Percentiles rank a stretch among this genome's conserved stretches.
Conservation (phyloP, 1,140 invertebrate genomes). For the Steinernema feltiae region DNA sequence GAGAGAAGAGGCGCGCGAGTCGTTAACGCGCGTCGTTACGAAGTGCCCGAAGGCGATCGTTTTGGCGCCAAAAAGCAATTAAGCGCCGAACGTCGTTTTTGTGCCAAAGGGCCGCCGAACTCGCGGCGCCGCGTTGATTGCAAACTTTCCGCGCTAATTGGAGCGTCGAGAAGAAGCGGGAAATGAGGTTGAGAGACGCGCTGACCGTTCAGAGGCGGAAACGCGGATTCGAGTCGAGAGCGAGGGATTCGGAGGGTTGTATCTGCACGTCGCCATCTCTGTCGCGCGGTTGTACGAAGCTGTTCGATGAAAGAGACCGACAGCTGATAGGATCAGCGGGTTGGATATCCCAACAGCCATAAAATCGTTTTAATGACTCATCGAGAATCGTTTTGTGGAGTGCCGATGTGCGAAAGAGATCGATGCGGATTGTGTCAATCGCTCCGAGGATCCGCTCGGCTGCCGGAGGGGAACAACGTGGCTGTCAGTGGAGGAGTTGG, state of each 20-base stretch:
- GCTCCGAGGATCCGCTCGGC: background rate
- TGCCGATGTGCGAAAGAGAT: slow-evolving; percentile 13
- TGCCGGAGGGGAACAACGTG: background rate
- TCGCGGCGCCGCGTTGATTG: background rate
- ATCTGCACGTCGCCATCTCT: background rate
- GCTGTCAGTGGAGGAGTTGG: background rate
- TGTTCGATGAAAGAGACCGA: background rate
- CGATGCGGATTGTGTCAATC: background rate
- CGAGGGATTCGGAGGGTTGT: too few relatives aligned
- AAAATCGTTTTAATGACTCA: slow-evolving; percentile 15
- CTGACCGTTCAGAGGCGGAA: background rate
- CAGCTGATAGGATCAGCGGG: background rate
- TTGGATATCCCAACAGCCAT: slow-evolving; percentile 3
- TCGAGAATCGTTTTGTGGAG: slow-evolving; percentile 1
- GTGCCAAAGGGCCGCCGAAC: background rate
- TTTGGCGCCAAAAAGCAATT: slow-evolving; percentile 15
- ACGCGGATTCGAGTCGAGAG: background rate
- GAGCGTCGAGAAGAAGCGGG: background rate
- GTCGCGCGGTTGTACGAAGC: slow-evolving; percentile 4
- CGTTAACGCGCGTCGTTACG: background rate
- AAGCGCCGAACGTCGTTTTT: background rate
- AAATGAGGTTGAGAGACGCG: background rate
- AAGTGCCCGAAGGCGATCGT: background rate
- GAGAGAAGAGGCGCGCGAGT: background rate
- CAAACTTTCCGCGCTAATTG: background rate